A percentile compares a stretch with the other conserved stretches of the same genome.
phyloP scores from a whole-genome alignment of 2,113 vertebrate species.

The Platichthys flesus region DNA sequence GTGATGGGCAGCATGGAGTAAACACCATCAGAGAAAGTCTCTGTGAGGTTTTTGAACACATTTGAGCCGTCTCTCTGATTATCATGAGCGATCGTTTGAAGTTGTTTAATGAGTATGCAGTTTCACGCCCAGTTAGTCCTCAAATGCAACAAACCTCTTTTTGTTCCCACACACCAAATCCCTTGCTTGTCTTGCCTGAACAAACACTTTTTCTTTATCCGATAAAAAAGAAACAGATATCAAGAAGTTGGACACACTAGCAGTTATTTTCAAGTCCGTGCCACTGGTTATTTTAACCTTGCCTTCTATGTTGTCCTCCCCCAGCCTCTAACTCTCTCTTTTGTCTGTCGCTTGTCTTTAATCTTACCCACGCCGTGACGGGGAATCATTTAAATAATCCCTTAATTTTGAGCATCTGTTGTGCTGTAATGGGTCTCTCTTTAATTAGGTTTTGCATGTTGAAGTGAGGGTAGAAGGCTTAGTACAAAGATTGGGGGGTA shows the following conservation, averaged over 20 bases:
- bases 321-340: slow-evolving; percentile 45
- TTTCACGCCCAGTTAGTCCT: slow-evolving; percentile 62
- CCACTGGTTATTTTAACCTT: slow-evolving; percentile 44
- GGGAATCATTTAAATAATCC: slow-evolving; percentile 82
- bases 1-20: slow-evolving; percentile 9
- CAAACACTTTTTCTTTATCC: slow-evolving; percentile 4
- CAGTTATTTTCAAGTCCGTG: slow-evolving; percentile 51
- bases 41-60: too few species aligned
- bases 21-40: neutral
- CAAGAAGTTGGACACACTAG: slow-evolving; percentile 26
- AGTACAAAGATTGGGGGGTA: slow-evolving; percentile 53
- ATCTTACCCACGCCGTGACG: slow-evolving; percentile 59
- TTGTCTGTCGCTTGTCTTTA: slow-evolving; percentile 47
- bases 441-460: slow-evolving; percentile 79
- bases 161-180: slow-evolving; percentile 44
- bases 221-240: slow-evolving; percentile 28
- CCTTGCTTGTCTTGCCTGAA: slow-evolving; percentile 25
- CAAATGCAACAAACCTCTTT: slow-evolving; percentile 61
- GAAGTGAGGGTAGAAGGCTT: slow-evolving; percentile 62
- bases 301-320: slow-evolving; percentile 27
- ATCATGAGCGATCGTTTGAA: slow-evolving; percentile 59
- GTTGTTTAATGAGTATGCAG: slow-evolving; percentile 61
- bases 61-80: slow-evolving; percentile 11
- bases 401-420: slow-evolving; percentile 82
- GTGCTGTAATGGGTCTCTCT: slow-evolving; percentile 76